A percentile compares a stretch with the other conserved stretches of the same genome.
Evolutionary conservation across 64 coral and sea anemone species (phyloP).

Genomic region (Hydrozoanthus tunicans): DNA sequence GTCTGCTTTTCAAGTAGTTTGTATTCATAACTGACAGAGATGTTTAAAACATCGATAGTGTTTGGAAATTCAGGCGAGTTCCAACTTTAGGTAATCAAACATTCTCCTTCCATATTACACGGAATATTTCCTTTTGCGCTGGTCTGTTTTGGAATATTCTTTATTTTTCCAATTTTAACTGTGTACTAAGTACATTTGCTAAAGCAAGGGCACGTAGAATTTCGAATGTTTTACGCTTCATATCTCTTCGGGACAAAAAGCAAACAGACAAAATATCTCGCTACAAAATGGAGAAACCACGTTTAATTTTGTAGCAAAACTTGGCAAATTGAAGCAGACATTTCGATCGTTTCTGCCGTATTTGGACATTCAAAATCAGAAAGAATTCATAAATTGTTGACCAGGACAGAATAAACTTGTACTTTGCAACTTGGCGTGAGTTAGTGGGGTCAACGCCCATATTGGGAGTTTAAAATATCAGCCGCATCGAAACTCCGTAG

Average conservation of each 20-base stretch:
- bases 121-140: not conserved
- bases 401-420: constrained; percentile 22
- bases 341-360: constrained; percentile 9
- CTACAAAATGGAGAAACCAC: no score
- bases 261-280: not conserved
- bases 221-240: constrained; percentile 10
- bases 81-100: no score
- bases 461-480: constrained; percentile 21
- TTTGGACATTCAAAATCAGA: constrained; percentile 8
- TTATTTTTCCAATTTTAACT: no score
- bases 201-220: no score
- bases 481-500: not conserved
- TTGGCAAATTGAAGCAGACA: not conserved
- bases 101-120: no score
- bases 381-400: constrained; percentile 50
- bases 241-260: not conserved
- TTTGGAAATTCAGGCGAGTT: not conserved
- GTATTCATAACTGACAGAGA: not conserved
- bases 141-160: not conserved
- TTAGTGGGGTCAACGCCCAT: constrained; percentile 47
- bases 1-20: constrained; percentile 24
- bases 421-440: constrained; percentile 17
- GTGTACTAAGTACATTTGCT: no score
- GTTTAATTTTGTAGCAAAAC: no score
- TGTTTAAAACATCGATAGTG: not conserved